These are phyloP conservation scores for Liasis olivaceus DNA, from an alignment of 2,797 vertebrate species.

Conservation along the genomic window DNA sequence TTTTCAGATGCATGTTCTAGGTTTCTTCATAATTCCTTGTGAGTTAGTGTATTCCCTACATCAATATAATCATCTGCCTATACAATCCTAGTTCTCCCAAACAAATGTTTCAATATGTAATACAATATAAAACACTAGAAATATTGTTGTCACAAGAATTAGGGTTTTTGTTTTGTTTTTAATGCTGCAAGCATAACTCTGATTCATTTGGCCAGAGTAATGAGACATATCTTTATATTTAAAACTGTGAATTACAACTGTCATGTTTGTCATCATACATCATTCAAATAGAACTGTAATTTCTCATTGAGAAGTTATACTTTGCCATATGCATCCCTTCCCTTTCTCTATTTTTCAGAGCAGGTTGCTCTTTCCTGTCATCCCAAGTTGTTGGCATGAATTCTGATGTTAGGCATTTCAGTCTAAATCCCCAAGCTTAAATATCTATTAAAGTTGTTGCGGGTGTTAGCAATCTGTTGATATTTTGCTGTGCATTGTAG, in stretches of 20 bases:
- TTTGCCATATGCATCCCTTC: background rate
- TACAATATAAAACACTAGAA: background rate
- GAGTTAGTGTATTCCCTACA: background rate
- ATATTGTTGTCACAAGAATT: background rate
- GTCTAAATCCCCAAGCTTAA: background rate
- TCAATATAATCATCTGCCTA: background rate
- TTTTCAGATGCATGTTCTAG: background rate
- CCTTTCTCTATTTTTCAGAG: background rate
- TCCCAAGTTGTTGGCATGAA: background rate
- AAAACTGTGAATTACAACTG: background rate
- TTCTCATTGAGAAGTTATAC: background rate
- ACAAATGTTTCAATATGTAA: background rate
- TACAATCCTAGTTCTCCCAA: background rate
- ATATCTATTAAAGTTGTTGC: background rate
- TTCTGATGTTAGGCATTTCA: background rate
- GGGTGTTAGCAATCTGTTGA: background rate
- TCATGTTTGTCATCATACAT: background rate
- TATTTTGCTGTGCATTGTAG: background rate
- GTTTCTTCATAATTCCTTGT: background rate
- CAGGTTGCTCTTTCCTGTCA: background rate
- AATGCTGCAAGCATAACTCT: background rate
- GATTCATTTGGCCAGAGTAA: conserved; percentile 4
- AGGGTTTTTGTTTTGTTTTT: background rate
- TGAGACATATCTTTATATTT: background rate
- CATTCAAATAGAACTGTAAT: background rate